phyloP scores from a whole-genome alignment of 2,888 invertebrate genomes.

The Synanthedon myopaeformis region DNA sequence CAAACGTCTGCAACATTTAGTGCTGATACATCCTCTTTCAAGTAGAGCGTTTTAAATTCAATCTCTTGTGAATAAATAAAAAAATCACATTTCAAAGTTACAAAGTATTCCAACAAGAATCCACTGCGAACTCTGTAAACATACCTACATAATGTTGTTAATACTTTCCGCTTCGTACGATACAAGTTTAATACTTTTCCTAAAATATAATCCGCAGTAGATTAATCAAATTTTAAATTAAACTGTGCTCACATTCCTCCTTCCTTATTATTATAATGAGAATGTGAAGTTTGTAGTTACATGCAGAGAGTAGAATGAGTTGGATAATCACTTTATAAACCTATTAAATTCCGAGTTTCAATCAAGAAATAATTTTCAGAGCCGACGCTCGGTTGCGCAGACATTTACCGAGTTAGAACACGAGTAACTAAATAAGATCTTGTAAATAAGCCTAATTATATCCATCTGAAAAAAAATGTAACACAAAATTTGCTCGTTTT shows the following conservation, averaged over 20 bases:
- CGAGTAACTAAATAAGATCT: neutral
- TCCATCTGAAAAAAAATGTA: neutral
- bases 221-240: conserved; percentile 1
- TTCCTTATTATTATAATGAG: conserved; percentile 38
- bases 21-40: too few species aligned
- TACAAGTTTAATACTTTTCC: neutral
- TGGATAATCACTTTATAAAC: conserved; percentile 31
- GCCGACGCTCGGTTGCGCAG: neutral
- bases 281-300: conserved; percentile 43
- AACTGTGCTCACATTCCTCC: conserved; percentile 17
- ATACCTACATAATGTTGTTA: too few species aligned
- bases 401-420: neutral
- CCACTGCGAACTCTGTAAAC: too few species aligned
- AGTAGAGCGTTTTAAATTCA: too few species aligned
- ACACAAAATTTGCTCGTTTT: neutral
- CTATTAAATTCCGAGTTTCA: conserved; percentile 21
- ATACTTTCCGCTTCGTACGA: neutral
- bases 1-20: too few species aligned
- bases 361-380: conserved; percentile 14
- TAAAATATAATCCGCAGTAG: neutral
- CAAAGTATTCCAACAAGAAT: too few species aligned
- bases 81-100: too few species aligned
- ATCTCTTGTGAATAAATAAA: too few species aligned
- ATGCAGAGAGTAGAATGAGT: conserved; percentile 23
- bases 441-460: neutral